These are phyloP conservation scores for Omphaloscelis lunosa DNA, from an alignment of 2,888 invertebrate species.

Conservation along the genomic window DNA sequence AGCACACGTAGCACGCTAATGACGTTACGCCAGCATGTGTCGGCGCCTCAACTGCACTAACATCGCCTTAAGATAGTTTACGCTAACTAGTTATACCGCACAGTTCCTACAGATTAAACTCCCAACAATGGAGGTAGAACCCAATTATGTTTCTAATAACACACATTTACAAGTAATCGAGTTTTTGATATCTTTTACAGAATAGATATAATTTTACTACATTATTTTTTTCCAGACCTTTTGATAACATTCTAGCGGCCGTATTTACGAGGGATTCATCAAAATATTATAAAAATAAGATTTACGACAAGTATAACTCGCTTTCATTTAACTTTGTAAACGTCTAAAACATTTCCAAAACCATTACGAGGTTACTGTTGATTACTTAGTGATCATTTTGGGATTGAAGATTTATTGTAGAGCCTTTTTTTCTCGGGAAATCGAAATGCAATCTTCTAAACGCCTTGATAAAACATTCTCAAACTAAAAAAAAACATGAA, in stretches of 20 bases:
- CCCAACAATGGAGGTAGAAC: constrained; percentile 16
- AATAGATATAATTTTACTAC: background rate
- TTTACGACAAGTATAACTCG: constrained; percentile 5
- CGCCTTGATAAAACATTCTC: constrained; percentile 46
- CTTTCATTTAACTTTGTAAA: constrained; percentile 1
- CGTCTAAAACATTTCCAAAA: background rate
- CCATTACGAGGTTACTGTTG: background rate
- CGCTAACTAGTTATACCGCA: constrained; percentile 45
- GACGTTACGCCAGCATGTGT: constrained; percentile 41
- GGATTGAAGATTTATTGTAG: background rate
- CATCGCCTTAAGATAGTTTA: constrained; percentile 50
- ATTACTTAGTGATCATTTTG: constrained; percentile 5
- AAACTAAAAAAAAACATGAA: constrained; percentile 58
- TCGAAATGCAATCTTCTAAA: constrained; percentile 33
- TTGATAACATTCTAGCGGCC: constrained; percentile 24
- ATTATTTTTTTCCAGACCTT: constrained; percentile 9
- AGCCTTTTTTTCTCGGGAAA: background rate
- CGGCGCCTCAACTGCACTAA: constrained; percentile 32
- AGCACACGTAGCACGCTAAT: constrained; percentile 36
- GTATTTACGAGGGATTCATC: constrained; percentile 12
- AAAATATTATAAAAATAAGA: constrained; percentile 23
- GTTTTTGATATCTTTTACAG: constrained; percentile 5
- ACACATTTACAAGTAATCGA: constrained; percentile 20
- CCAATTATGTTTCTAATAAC: constrained; percentile 18
- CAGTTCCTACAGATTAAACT: constrained; percentile 41